These are phyloP conservation scores for Penaeus indicus DNA, from an alignment of 1,140 invertebrate genomes.

Conservation along the genomic window DNA sequence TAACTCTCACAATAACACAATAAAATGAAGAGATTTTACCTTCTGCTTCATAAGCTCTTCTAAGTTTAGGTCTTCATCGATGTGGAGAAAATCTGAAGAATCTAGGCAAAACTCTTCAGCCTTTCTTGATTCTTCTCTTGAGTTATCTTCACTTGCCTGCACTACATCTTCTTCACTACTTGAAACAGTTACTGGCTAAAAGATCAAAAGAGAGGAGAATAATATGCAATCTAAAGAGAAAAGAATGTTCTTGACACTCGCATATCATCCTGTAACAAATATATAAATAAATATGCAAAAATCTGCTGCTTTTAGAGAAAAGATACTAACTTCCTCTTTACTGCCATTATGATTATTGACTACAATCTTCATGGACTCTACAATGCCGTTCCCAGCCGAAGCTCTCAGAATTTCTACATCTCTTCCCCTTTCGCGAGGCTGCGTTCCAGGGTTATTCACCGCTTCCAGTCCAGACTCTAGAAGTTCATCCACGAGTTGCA, in stretches of 20 bases:
- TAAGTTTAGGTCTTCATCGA: slow-evolving; percentile 83
- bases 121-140: slow-evolving; percentile 37
- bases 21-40: slow-evolving; percentile 70
- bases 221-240: too few relatives aligned
- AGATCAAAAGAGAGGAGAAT: not conserved
- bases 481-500: slow-evolving; percentile 56
- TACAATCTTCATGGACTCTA: slow-evolving; percentile 59
- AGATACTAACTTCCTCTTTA: slow-evolving; percentile 41
- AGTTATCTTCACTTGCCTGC: slow-evolving; percentile 46
- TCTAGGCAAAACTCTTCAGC: slow-evolving; percentile 58
- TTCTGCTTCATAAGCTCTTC: slow-evolving; percentile 92
- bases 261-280: not conserved
- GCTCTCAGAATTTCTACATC: slow-evolving; percentile 50
- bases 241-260: not conserved
- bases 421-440: not conserved
- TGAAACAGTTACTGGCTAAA: slow-evolving; percentile 43
- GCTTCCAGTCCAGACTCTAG: slow-evolving; percentile 41
- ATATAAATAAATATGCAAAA: not conserved
- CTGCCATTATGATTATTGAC: slow-evolving; percentile 57
- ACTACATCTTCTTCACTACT: slow-evolving; percentile 47
- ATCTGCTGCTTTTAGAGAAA: not conserved
- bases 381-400: slow-evolving; percentile 47
- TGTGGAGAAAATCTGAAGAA: slow-evolving; percentile 62
- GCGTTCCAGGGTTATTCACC: not conserved
- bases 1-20: too few relatives aligned